phyloP scores from a whole-genome alignment of 2,113 vertebrate species.

The Zosterops pallidus region DNA sequence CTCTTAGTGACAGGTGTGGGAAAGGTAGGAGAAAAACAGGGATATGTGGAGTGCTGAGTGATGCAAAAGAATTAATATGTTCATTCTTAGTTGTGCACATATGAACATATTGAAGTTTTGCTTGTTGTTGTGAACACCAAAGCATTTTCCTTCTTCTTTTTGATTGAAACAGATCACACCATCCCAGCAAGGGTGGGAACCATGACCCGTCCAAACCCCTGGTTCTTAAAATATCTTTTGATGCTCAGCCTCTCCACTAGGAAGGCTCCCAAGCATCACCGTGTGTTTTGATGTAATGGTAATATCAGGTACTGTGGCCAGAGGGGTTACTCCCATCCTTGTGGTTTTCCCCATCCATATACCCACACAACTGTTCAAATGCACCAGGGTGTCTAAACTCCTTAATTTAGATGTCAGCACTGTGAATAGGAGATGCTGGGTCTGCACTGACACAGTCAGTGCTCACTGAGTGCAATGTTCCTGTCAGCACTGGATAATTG shows the following conservation, averaged over 20 bases:
- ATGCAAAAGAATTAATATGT: not conserved
- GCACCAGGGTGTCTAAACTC: fast-evolving
- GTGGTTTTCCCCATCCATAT: not conserved
- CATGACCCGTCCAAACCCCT: not conserved
- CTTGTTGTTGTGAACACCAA: not conserved
- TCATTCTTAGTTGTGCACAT: not conserved
- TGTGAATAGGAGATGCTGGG: not conserved
- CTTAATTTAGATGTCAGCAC: not conserved
- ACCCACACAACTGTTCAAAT: fast-evolving
- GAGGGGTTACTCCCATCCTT: not conserved
- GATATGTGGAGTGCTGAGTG: not conserved
- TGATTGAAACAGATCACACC: not conserved
- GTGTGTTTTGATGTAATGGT: not conserved
- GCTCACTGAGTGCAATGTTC: not conserved
- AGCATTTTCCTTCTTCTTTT: not conserved
- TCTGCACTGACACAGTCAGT: fast-evolving
- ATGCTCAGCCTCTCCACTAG: fast-evolving
- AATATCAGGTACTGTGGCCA: not conserved
- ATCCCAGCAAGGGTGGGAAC: not conserved
- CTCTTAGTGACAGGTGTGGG: not conserved
- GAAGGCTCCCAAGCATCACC: not conserved
- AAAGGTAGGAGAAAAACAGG: not conserved
- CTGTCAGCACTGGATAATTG: not conserved
- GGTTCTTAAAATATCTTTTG: fast-evolving
- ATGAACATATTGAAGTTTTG: fast-evolving